These are phyloP conservation scores for Poeciliopsis infans DNA, from an alignment of 2,797 vertebrate species.

Conservation along the genomic window DNA sequence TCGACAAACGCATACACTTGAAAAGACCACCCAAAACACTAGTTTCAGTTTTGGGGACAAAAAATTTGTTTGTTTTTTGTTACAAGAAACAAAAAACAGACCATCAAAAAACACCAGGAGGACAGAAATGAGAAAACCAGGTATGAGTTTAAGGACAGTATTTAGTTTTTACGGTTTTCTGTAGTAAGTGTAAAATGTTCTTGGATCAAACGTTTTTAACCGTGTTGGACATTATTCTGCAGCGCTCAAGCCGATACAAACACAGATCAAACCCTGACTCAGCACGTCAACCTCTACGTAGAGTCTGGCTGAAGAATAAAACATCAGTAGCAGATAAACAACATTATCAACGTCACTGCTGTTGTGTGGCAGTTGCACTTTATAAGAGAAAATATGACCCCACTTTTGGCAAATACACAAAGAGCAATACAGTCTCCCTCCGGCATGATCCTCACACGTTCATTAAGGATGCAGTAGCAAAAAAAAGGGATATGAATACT, in stretches of 20 bases:
- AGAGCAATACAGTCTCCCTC: constrained; percentile 32
- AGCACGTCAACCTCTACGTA: background rate
- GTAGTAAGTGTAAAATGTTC: background rate
- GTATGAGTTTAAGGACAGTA: background rate
- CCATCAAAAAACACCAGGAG: background rate
- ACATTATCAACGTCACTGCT: background rate
- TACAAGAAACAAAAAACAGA: no score
- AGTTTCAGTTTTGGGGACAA: background rate
- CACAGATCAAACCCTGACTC: background rate
- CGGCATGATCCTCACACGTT: constrained; percentile 43
- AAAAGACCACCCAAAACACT: background rate
- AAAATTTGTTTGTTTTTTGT: background rate
- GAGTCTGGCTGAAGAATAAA: background rate
- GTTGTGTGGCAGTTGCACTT: constrained; percentile 7
- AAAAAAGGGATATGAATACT: constrained; percentile 69
- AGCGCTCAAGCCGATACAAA: background rate
- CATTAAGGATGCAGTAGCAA: constrained; percentile 67
- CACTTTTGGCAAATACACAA: constrained; percentile 28
- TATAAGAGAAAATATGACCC: constrained; percentile 26
- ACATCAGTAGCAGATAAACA: background rate
- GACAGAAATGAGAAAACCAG: background rate
- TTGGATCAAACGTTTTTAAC: background rate
- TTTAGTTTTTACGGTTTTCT: background rate
- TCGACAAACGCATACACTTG: background rate
- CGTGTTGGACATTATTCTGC: background rate